These are phyloP conservation scores for Coryphaenoides rupestris DNA, from an alignment of 2,113 vertebrate species.

Conservation along the genomic window DNA sequence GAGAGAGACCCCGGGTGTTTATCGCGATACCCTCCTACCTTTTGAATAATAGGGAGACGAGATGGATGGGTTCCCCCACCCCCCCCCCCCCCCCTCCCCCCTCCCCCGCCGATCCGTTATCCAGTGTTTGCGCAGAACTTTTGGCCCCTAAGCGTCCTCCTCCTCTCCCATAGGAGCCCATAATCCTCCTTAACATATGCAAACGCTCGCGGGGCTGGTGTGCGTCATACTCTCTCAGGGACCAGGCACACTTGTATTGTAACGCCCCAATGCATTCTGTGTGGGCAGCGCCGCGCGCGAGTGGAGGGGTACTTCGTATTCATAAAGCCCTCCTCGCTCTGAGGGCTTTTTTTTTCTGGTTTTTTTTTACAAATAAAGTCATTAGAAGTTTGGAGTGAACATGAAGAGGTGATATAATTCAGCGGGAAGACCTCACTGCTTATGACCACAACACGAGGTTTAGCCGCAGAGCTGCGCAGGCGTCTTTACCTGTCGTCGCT, in stretches of 20 bases:
- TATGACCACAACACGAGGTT: neutral
- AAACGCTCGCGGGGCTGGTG: conserved; percentile 62
- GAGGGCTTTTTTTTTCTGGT: too few relatives aligned
- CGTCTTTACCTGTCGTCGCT: too few relatives aligned
- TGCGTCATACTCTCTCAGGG: conserved; percentile 70
- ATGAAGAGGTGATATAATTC: conserved; percentile 45
- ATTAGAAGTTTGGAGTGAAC: conserved; percentile 60
- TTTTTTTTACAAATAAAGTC: conserved; percentile 66
- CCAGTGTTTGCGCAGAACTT: conserved; percentile 48
- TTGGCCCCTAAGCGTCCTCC: conserved; percentile 51
- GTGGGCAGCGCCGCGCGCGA: conserved; percentile 49
- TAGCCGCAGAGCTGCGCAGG: too few relatives aligned
- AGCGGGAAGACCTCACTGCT: conserved; percentile 29
- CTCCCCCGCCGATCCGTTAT: too few relatives aligned
- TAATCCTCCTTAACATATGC: conserved; percentile 75
- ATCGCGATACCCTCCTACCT: conserved; percentile 31
- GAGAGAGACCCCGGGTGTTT: too few relatives aligned
- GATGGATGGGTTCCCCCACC: too few relatives aligned
- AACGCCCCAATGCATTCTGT: conserved; percentile 44
- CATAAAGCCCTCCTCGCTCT: conserved; percentile 57
- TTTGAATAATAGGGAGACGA: conserved; percentile 59
- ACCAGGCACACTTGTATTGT: conserved; percentile 67
- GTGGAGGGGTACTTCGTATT: conserved; percentile 65
- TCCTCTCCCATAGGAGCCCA: conserved; percentile 68
- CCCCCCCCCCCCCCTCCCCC: too few relatives aligned